Conservation (phyloP, 2,113 vertebrate species). For the Chlorodrepanis virens region DNA sequence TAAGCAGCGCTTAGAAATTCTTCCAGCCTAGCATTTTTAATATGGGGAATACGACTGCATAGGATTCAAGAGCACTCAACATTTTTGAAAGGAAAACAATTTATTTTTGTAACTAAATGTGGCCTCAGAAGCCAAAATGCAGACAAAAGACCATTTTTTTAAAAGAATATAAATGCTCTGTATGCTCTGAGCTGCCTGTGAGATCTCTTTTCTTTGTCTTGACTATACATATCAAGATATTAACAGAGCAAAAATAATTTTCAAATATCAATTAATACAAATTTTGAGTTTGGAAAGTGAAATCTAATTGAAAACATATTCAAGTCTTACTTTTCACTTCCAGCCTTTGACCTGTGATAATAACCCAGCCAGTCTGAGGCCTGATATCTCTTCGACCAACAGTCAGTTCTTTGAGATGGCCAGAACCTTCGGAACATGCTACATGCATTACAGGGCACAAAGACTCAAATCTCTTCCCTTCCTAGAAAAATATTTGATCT, state of each 20-base stretch:
- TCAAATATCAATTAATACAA: not conserved
- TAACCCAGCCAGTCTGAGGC: not conserved
- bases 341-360: not conserved
- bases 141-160: not conserved
- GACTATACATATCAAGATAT: not conserved
- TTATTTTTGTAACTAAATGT: slow-evolving; percentile 15
- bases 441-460: rapidly evolving
- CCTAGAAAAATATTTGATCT: not conserved
- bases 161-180: not conserved
- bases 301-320: not conserved
- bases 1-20: slow-evolving; percentile 44
- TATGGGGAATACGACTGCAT: slow-evolving; percentile 17
- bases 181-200: not conserved
- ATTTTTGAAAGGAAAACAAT: slow-evolving; percentile 22
- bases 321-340: not conserved
- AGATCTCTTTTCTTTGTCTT: not conserved
- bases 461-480: not conserved
- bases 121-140: not conserved
- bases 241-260: not conserved
- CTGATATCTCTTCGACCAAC: not conserved
- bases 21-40: slow-evolving; percentile 42
- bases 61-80: slow-evolving; percentile 31
- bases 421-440: not conserved
- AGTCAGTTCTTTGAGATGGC: not conserved
- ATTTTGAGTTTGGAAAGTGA: not conserved